Base-by-base conservation (phyloP, 2,113 vertebrate genomes). In the Cavia aperea region DNA sequence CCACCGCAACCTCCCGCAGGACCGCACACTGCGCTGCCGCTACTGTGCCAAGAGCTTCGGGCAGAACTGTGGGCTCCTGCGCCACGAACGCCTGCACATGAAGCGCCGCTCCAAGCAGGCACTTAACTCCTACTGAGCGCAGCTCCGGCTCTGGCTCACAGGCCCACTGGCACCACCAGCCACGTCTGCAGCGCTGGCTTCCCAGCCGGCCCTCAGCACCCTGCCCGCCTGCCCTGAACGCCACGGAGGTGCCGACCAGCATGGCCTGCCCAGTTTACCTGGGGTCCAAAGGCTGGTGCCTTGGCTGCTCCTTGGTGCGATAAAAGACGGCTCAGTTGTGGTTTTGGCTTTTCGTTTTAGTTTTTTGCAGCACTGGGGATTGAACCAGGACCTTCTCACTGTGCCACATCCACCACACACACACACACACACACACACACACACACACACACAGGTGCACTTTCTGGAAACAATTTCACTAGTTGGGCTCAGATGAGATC, bases 21-120 rank as follows among this genome's bases (percentile, higher is more conserved):
- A 85, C 0, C 92, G 70, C 18, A 72, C 91, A 12, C 81, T 97
- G 4, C 94, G 82, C 19, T 97, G 96, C 65, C 92, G 96, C 23
- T 97, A 97, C 78, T 97, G 96, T 9, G 96, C 96, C 43, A 96
- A 96, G 39, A 94, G 95, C 51, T 97, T 97, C n/a, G 62, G 43
- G 9, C 96, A 97, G 46, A 97, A 97, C 72, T 93, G 73, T 1
- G 95, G 96, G 82, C 96, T 97, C 33, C 93, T 97, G 16, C 96
- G 96, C 70, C 96, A 97, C 19, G 92, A 97, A 91, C 96, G 96
- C 56, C 72, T 96, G 73, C 96, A 97, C 91, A 95, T 97, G 96
- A 96, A 95, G 51, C 93, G 95, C 26, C 95, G 96, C 43, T 97
- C 96, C 84, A 96, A 97, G 95, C 96, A 97, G 91, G 96, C 96